These are phyloP conservation scores for Reticulitermes lucifugus DNA, from an alignment of 2,888 invertebrate species.

Conservation along the genomic window DNA sequence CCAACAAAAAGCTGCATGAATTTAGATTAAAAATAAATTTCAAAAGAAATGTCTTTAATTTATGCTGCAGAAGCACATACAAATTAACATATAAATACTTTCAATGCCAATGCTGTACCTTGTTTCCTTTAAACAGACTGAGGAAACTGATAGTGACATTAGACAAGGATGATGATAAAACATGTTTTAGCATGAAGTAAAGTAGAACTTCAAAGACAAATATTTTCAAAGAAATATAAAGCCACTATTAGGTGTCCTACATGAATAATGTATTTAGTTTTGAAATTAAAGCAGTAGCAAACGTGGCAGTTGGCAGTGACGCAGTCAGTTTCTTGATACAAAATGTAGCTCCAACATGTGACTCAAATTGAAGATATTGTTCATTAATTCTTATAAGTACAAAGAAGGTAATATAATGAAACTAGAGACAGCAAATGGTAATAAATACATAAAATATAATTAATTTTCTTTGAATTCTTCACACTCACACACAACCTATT, in stretches of 20 bases:
- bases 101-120: neutral
- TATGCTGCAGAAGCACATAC: neutral
- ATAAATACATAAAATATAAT: slow-evolving; percentile 32
- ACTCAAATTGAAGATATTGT: slow-evolving; percentile 1
- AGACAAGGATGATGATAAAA: neutral
- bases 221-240: neutral
- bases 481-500: slow-evolving; percentile 20
- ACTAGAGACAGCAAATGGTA: neutral
- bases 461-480: slow-evolving; percentile 5
- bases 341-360: slow-evolving; percentile 9
- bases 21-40: neutral
- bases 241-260: neutral
- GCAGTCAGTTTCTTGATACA: slow-evolving; percentile 15
- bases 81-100: neutral
- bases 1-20: neutral
- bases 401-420: slow-evolving; percentile 15
- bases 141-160: neutral
- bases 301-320: slow-evolving; percentile 23
- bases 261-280: neutral
- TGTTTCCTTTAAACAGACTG: neutral
- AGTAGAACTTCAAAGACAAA: neutral
- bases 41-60: neutral
- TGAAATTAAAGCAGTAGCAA: neutral
- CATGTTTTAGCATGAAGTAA: neutral
- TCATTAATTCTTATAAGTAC: neutral